Percentiles rank a stretch among this genome's conserved stretches.
Conservation (phyloP, 1,140 invertebrate species). For the Brachionus calyciflorus region DNA sequence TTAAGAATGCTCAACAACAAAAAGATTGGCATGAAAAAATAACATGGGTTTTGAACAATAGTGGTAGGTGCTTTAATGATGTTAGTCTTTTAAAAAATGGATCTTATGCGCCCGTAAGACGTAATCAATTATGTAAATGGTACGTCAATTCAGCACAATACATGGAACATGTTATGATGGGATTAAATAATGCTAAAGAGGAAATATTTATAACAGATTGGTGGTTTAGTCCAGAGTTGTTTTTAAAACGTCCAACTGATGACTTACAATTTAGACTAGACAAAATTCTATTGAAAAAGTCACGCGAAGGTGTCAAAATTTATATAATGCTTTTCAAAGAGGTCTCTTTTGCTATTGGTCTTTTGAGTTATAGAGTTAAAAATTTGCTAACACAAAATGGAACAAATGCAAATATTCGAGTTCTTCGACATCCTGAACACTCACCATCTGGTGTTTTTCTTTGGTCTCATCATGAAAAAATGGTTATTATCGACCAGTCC, state of each 20-base stretch:
- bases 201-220: conserved; percentile 95
- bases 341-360: conserved; percentile 87
- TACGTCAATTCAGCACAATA: conserved; percentile 78
- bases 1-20: conserved; percentile 5
- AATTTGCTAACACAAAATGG: conserved; percentile 65
- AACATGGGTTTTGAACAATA: background rate
- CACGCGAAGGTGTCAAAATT: conserved; percentile 83
- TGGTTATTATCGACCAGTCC: conserved; percentile 90
- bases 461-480: conserved; percentile 98
- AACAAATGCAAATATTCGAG: conserved; percentile 62
- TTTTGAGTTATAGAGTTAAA: conserved; percentile 92
- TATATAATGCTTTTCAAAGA: conserved; percentile 95
- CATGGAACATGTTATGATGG: conserved; percentile 82
- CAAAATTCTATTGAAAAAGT: conserved; percentile 78
- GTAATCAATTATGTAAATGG: conserved; percentile 12
- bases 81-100: background rate
- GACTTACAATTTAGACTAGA: conserved; percentile 82
- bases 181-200: conserved; percentile 79
- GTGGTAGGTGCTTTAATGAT: conserved; percentile 20
- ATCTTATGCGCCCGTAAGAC: conserved; percentile 35
- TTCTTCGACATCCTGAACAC: conserved; percentile 91
- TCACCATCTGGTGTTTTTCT: conserved; percentile 75
- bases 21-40: conserved; percentile 37
- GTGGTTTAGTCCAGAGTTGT: conserved; percentile 90
- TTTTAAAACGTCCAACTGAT: conserved; percentile 79